These are phyloP conservation scores for Oreamnos americanus DNA, from an alignment of 2,113 vertebrate species.

Conservation along the genomic window DNA sequence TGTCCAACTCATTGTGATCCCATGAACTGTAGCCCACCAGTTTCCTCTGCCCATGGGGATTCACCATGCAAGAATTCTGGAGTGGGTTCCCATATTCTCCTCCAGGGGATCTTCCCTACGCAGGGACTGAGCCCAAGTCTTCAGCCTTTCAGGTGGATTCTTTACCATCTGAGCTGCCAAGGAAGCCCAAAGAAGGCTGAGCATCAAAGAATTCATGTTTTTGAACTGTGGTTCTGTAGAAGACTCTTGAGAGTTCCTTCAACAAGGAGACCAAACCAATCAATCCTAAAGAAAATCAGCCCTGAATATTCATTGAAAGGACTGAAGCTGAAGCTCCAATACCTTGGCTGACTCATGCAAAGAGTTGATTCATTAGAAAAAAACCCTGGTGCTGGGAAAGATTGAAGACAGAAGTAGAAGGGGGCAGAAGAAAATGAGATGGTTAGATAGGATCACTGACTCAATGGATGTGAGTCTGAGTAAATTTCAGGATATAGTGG, in stretches of 20 bases:
- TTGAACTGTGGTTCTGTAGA: not conserved
- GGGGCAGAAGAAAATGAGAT: not conserved
- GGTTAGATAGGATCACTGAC: not conserved
- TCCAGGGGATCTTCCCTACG: not conserved
- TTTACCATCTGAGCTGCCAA: not conserved
- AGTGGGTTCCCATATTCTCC: not conserved
- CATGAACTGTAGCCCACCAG: accelerated
- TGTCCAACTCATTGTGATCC: not conserved
- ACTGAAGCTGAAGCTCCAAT: not conserved
- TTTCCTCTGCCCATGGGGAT: not conserved
- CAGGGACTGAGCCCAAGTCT: not conserved
- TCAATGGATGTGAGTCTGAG: not conserved
- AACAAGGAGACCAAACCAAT: not conserved
- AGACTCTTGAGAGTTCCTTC: not conserved
- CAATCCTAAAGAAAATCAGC: not conserved
- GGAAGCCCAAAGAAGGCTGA: not conserved
- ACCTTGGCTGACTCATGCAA: not conserved
- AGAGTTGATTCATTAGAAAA: not conserved
- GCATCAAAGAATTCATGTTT: not conserved
- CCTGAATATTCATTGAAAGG: not conserved
- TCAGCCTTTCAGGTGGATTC: not conserved
- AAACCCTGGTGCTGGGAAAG: not conserved
- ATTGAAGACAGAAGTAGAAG: not conserved
- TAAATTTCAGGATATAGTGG: not conserved
- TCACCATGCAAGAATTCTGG: not conserved